Evolutionary conservation across 2,797 vertebrate species (phyloP).

Genomic region (Leptodactylus fallax): DNA sequence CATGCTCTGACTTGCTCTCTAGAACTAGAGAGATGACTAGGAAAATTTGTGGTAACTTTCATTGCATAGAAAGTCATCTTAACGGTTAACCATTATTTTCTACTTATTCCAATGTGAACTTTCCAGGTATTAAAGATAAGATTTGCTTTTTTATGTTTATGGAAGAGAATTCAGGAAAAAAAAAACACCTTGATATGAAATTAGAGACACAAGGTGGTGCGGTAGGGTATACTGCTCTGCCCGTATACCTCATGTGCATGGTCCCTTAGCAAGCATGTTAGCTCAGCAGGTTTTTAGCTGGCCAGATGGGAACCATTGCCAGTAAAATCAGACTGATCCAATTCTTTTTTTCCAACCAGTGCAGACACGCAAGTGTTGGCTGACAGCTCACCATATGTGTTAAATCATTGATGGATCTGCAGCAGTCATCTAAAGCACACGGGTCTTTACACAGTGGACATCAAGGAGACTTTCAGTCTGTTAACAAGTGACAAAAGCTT

Average conservation of each 20-base stretch:
- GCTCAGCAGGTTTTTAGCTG: background rate
- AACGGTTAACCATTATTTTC: background rate
- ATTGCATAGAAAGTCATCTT: no score
- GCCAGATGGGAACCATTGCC: background rate
- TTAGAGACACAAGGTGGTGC: no score
- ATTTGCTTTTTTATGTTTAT: no score
- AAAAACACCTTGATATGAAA: background rate
- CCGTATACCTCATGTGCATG: no score
- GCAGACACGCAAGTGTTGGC: background rate
- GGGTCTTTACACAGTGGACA: background rate
- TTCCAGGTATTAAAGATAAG: background rate
- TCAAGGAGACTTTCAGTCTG: background rate
- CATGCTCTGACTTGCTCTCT: no score
- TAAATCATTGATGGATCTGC: background rate
- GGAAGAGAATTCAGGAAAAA: background rate
- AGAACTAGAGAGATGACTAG: no score
- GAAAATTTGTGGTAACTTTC: no score
- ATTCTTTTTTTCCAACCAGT: background rate
- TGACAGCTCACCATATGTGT: background rate
- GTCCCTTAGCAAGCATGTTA: background rate
- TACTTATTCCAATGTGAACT: background rate
- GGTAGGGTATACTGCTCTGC: background rate
- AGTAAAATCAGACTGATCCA: background rate
- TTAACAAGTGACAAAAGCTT: background rate
- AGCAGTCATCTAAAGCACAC: background rate